Evolutionary conservation across 2,113 vertebrate species (phyloP), one percentile per base, ranked within the genome.

Genomic region (Cephalopterus ornatus): DNA sequence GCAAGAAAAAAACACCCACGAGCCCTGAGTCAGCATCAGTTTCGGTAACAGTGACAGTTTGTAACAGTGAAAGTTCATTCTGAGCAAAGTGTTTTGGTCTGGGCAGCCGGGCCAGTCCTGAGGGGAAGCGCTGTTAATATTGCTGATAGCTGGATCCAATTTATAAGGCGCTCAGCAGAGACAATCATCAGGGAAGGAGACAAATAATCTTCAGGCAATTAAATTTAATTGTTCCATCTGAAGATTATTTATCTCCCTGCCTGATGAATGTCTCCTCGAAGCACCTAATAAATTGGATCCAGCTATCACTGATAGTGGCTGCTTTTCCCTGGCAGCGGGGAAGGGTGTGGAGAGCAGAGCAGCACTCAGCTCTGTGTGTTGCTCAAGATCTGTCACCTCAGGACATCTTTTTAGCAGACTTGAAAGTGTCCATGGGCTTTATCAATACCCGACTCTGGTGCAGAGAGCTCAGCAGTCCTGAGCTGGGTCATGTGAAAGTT

Each of bases 201-300:
- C 95, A 97, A 97, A 96, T 96, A 95, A 96, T 96, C 94, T 97
- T 97, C 93, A 96, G 95, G 89, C 97, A 97, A 97, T 97, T 97
- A 97, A 97, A 97, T 97, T 96, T 97, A 97, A 97, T 97, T 97
- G 97, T 96, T 94, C 97, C 97, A 97, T 96, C 96, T 97, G 97
- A 97, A 95, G 88, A 90, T 97, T 97, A 97, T 97, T 97, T 97
- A 97, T 97, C 97, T 97, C 96, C 86, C 95, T 88, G 86, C 94
- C 96, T 97, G 97, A 97, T 97, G 91, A 97, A 94, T 96, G 94
- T 94, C 97, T 97, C 94, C 88, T 95, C 28, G 39, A 89, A 97
- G 95, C 2, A 80, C 78, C 80, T 95, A 58, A 93, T 97, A 97
- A 97, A 97, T 97, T 97, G 94, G 88, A 97, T 96, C 97, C 97